These are phyloP conservation scores for Megaceryle alcyon DNA, from an alignment of 2,797 vertebrate genomes.

Conservation along the genomic window DNA sequence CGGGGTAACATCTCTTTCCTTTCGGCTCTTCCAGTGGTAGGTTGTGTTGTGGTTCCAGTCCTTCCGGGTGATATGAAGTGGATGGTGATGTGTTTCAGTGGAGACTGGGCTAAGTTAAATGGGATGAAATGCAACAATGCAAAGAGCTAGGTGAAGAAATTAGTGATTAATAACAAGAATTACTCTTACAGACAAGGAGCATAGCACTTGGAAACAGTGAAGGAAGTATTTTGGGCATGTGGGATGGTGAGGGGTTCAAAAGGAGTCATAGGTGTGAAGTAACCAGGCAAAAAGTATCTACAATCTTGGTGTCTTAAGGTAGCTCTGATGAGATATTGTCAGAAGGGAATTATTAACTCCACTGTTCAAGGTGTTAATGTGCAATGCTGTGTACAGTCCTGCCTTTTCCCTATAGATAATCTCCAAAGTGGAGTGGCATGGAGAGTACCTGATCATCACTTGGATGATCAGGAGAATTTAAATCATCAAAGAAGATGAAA, in stretches of 20 bases:
- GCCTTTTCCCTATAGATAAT: not conserved
- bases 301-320: not conserved
- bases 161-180: not conserved
- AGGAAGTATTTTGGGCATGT: not conserved
- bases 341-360: not conserved
- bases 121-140: not conserved
- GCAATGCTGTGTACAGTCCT: not conserved
- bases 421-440: not conserved
- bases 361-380: not conserved
- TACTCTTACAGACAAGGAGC: not conserved
- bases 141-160: not conserved
- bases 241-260: not conserved
- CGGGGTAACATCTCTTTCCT: not conserved
- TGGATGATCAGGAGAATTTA: not conserved
- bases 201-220: not conserved
- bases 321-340: not conserved
- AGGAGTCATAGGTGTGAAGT: not conserved
- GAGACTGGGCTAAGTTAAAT: not conserved
- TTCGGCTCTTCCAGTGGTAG: not conserved
- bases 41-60: not conserved
- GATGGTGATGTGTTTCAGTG: not conserved
- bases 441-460: not conserved
- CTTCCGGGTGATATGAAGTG: not conserved
- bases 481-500: not conserved
- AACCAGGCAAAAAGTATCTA: not conserved